Base-by-base conservation (phyloP, 1,140 invertebrate genomes). In the Gryllus bimaculatus region DNA sequence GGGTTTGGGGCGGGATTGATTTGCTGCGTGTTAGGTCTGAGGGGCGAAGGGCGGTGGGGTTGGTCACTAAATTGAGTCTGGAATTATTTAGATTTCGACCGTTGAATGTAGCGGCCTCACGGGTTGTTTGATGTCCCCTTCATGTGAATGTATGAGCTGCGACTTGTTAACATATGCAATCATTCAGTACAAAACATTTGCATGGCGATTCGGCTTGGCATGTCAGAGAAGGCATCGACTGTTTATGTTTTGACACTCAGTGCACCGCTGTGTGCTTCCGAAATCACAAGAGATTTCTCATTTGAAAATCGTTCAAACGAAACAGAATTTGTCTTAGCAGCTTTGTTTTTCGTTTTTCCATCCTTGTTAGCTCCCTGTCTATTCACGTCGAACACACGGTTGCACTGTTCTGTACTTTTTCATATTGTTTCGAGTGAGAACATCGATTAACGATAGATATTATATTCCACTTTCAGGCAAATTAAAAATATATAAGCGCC, bases 11-110 rank as follows among this genome's bases (percentile, higher is more conserved):
- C 18, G 54, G 54, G 54, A 18, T 66, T 66, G 54, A 66, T 66
- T 66, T 66, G 54, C 54, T 66, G 54, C 54, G 54, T 18, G 54
- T 10, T 39, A 18, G 54, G 54, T 66, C 10, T 66, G 54, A 66
- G 54, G 18, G 54, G 54, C 26, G 54, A 66, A 18, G 54, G 54
- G 54, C 7, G 54, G 54, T 66, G 54, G 18, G 18, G 54, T 18
- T 18, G 54, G 54, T 66, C 54, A 66, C 54, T 66, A 66, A 66
- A 66, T 66, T 66, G 54, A 66, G 54, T 66, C 54, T 66, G 54
- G 54, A 66, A 66, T 66, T 66, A 66, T 66, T 66, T 66, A 66
- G 54, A 66, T 66, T 66, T 66, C 54, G 54, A 66, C 54, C 54
- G 54, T 66, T 66, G 54, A 66, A 66, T 66, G 54, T 18, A 66